Evolutionary conservation across 2,888 invertebrate species (phyloP).

Genomic region (Priocnemis perturbator): DNA sequence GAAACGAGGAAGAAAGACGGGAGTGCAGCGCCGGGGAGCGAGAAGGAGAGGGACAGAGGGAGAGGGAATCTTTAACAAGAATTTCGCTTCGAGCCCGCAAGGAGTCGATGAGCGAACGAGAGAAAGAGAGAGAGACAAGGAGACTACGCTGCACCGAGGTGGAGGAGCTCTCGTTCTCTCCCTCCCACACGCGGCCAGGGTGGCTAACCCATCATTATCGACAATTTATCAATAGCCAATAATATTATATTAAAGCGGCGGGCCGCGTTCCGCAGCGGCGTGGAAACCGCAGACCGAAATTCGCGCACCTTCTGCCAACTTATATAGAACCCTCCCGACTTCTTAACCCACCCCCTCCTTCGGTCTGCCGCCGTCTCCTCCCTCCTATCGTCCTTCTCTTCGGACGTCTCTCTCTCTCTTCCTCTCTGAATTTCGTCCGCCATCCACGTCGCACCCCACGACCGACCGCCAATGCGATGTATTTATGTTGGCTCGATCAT

Average conservation of each 20-base stretch:
- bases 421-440: not conserved
- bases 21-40: conserved; percentile 21
- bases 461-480: conserved; percentile 52
- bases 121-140: conserved; percentile 21
- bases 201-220: conserved; percentile 75
- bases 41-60: conserved; percentile 13
- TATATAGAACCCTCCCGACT: conserved; percentile 1
- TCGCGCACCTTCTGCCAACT: conserved; percentile 43
- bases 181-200: conserved; percentile 60
- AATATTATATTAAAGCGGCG: conserved; percentile 74
- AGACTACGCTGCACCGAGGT: conserved; percentile 38
- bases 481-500: conserved; percentile 64
- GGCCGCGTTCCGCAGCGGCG: conserved; percentile 55
- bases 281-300: conserved; percentile 56
- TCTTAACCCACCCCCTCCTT: not conserved
- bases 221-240: conserved; percentile 76
- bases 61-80: conserved; percentile 53
- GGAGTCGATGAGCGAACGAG: conserved; percentile 25
- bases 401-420: not conserved
- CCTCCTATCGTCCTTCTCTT: not conserved
- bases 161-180: conserved; percentile 51
- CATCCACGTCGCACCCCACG: conserved; percentile 9
- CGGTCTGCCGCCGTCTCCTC: not conserved
- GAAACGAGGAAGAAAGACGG: conserved; percentile 31
- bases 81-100: conserved; percentile 53